Conservation (phyloP, 1,140 invertebrate genomes). For the Nilaparvata lugens region DNA sequence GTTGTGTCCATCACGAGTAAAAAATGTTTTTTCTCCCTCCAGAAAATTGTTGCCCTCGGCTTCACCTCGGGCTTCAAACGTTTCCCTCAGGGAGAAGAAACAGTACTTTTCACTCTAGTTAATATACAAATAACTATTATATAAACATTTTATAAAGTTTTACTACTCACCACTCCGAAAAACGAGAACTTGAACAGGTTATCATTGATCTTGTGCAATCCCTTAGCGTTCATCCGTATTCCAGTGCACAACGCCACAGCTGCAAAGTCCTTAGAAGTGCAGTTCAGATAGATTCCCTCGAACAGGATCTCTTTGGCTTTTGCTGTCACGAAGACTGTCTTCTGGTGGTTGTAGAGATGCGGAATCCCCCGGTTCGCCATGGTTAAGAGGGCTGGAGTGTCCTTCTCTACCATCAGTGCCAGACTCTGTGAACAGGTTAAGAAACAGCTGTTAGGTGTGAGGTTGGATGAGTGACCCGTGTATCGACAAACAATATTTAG, state of each 20-base stretch:
- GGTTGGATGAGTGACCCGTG: too few relatives aligned
- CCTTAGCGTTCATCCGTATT: conserved; percentile 47
- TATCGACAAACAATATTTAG: too few relatives aligned
- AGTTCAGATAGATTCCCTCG: conserved; percentile 56
- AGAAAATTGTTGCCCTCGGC: too few relatives aligned
- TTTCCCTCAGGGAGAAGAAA: too few relatives aligned
- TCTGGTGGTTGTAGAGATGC: conserved; percentile 49
- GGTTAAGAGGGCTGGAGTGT: conserved; percentile 18
- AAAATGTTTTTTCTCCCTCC: too few relatives aligned
- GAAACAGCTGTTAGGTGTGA: too few relatives aligned
- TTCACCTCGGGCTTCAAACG: too few relatives aligned
- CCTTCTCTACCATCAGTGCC: conserved; percentile 16
- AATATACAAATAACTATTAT: too few relatives aligned
- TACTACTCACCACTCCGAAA: conserved; percentile 49
- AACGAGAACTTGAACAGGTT: conserved; percentile 56
- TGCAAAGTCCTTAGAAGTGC: conserved; percentile 54
- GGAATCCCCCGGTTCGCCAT: conserved; percentile 15
- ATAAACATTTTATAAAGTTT: too few relatives aligned
- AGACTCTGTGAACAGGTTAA: conserved; percentile 19
- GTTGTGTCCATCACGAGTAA: too few relatives aligned
- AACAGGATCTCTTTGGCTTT: conserved; percentile 59
- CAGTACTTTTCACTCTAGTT: too few relatives aligned
- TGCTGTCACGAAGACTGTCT: conserved; percentile 47
- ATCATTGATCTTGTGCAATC: conserved; percentile 42
- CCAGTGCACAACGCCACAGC: conserved; percentile 56